phyloP scores from a whole-genome alignment of 2,113 vertebrate genomes.

The Phaethornis superciliosus region DNA sequence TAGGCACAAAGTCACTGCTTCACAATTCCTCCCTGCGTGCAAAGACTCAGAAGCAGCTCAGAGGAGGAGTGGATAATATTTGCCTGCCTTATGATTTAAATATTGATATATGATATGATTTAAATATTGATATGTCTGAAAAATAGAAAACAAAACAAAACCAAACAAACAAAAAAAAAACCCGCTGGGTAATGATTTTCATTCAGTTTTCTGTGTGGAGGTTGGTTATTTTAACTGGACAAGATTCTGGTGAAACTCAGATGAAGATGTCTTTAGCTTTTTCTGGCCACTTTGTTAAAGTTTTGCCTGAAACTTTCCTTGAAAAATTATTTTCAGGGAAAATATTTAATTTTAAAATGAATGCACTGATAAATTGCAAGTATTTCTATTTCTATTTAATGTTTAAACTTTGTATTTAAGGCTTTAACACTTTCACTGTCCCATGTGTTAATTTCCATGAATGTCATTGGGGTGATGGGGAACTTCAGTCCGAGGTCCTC shows the following conservation, averaged over 20 bases:
- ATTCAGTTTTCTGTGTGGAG: background rate
- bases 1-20: background rate
- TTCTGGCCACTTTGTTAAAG: background rate
- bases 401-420: background rate
- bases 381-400: background rate
- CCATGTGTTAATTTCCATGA: background rate
- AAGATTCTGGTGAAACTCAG: background rate
- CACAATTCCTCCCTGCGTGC: background rate
- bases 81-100: background rate
- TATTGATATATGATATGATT: background rate
- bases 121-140: background rate
- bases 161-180: background rate
- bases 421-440: background rate
- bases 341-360: background rate
- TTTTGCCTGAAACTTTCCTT: background rate
- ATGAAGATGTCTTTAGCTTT: background rate
- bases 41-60: background rate
- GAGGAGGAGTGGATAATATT: background rate
- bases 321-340: background rate
- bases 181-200: background rate
- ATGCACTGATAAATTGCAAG: background rate
- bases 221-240: background rate
- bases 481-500: background rate
- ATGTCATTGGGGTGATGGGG: background rate
- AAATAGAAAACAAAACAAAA: background rate